Base-by-base conservation (phyloP, 2,113 vertebrate genomes). In the Tauraco erythrolophus region DNA sequence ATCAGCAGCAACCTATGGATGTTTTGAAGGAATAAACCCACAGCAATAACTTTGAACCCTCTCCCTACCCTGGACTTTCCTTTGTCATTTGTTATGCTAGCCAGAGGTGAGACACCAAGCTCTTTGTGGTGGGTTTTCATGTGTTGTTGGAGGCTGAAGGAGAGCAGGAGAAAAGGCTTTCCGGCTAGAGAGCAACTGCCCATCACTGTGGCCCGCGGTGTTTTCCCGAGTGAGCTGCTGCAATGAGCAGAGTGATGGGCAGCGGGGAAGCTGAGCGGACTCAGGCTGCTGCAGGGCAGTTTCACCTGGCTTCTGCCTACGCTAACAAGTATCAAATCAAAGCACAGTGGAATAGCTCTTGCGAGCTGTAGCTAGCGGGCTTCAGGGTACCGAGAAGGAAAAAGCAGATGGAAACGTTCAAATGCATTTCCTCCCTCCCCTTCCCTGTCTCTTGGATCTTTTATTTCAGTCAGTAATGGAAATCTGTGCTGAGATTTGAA, bases 401-500 rank as follows among this genome's bases (percentile, higher is more conserved):
- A 84, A 95, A 97, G 43, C 95, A 93, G 94, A 94, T 97, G 86
- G 90, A 96, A 94, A 78, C 0, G 6, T 62, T 93, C 94, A 88
- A 92, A 85, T 80, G 85, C 82, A 58, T 94, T 97, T 96, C 53
- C 60, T 94, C 46, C 71, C 75, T 91, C 85, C 64, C 58, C 46
- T 92, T 81, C 54, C 68, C 66, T 15, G 16, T 56, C 70, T 76
- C 77, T 92, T 91, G 89, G 82, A 95, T 94, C 78, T 96, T 91
- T 95, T 89, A 77, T 88, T 96, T 93, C 90, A 88, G 83, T 77
- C 43, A 56, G 78, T 39, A 78, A 84, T 88, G 54, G 92, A 91
- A 97, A 93, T 86, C 75, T 95, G 82, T 81, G 88, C 86, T 14
- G 62, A 78, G 88, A 84, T 91, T 89, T 96, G 96, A 96, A 94